Evolutionary conservation across 2,113 vertebrate genomes (phyloP), one percentile per base, ranked within the genome.

Genomic region (Pteropus alecto): DNA sequence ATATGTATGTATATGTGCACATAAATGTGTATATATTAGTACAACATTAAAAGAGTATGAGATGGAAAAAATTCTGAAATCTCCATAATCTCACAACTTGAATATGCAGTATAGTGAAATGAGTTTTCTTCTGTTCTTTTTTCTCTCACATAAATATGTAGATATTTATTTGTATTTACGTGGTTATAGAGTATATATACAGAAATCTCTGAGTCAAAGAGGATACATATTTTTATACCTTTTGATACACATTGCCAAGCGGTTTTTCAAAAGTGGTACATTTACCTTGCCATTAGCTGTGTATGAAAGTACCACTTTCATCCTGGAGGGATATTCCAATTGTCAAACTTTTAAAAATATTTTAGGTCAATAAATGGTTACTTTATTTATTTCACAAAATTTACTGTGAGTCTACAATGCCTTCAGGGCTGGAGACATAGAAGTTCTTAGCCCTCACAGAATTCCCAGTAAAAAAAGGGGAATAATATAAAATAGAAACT

Each of bases 351-450:
- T 13, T 14, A 51, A 51, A 51, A 51, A 51, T 51, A 87, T 24
- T 51, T 28, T 33, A 87, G 38, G 54, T 96, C 7, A 88, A 30
- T 68, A 46, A 81, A 67, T 13, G 22, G 8, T 33, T 83, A 61
- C 71, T 95, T 54, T 86, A 51, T 92, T 93, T 87, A 68, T 48
- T 33, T 16, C 60, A 79, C 60, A 92, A 67, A 89, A 67, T 74
- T 67, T 93, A 83, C 30, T 73, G n/a, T 41, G 35, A 65, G 24
- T 51, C 18, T 70, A 33, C 7, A 91, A 71, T 61, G 24, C 38
- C n/a, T 90, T 88, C 21, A 26, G 5, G 35, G 10, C n/a, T 68
- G 54, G 30, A 22, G 22, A 83, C 38, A 68, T 19, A 54, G 61
- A 94, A 9, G 16, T 89, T 41, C 30, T 77, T 16, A 19, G 30